A percentile compares a stretch with the other conserved stretches of the same genome.
Conservation (phyloP, 2,113 vertebrate species). For the Neogale vison region DNA sequence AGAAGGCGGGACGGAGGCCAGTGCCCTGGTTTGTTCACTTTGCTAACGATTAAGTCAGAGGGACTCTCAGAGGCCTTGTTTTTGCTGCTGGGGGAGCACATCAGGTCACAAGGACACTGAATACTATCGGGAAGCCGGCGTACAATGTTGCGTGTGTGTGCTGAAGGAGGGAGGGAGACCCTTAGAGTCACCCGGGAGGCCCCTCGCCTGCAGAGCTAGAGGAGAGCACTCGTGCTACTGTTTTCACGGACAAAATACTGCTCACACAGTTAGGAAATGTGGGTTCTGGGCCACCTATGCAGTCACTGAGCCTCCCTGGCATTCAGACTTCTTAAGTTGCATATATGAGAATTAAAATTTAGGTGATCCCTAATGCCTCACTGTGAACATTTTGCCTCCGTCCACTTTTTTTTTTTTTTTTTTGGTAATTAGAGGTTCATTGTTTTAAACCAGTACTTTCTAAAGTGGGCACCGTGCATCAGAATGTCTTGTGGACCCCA, state of each 20-base stretch:
- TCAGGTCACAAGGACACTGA: not conserved
- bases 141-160: not conserved
- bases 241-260: not conserved
- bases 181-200: not conserved
- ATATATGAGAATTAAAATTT: not conserved
- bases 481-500: not conserved
- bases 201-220: not conserved
- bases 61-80: not conserved
- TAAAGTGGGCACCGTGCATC: not conserved
- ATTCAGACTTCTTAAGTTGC: not conserved
- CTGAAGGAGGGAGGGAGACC: not conserved
- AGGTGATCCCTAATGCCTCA: not conserved
- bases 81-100: not conserved
- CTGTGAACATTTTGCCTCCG: not conserved
- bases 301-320: not conserved
- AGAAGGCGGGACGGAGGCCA: not conserved
- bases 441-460: not conserved
- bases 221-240: not conserved
- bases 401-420: not conserved
- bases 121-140: not conserved
- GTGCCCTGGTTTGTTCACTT: not conserved
- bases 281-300: not conserved
- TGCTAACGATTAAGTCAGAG: conserved; percentile 20
- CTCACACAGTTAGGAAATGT: not conserved
- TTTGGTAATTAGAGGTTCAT: not conserved